Evolutionary conservation across 2,113 vertebrate genomes (phyloP), one percentile per base, ranked within the genome.

Genomic region (Pimephales promelas): DNA sequence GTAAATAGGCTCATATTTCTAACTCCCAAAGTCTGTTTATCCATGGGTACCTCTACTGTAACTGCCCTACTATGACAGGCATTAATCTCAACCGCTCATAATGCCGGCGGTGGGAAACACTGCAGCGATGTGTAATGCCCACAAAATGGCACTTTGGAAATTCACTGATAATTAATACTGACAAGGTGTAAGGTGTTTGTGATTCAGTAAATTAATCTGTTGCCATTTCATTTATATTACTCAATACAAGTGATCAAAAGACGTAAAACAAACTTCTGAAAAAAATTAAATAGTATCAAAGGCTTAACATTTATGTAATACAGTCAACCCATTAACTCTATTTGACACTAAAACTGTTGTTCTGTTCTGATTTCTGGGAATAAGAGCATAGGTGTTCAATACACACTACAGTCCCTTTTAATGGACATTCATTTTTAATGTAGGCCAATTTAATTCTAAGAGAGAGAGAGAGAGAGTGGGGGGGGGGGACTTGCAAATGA

Each of bases 1-100:
- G 84, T 71, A 87, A 75, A 80, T 72, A 47, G 61, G 28, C 76
- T 87, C 81, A 83, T 87, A 83, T 87, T 87, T 87, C 84, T 85
- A 75, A 85, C 68, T 79, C 61, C 31, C 47, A 77, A 57, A 80
- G 86, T 83, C 61, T 52, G 77, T 83, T 72, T 83, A 81, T 85
- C 56, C 83, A 77, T 68, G 36, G 78, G 36, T 74, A 43, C 79
- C 43, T 22, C 49, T 56, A 82, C 84, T 85, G 76, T 40, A 83
- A 84, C 75, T 66, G 54, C 77, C 66, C 83, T 59, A 36, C 52
- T 74, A 82, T 87, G 86, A 83, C 36, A 85, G 84, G 76, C 83
- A 87, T 87, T 85, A 83, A 81, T 85, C 84, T 85, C 47, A 74
- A 80, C 84, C 72, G 36, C 45, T 87, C 82, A 81, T 34, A 70